phyloP scores from a whole-genome alignment of 1,140 invertebrate species.

The Neodiprion lecontei region DNA sequence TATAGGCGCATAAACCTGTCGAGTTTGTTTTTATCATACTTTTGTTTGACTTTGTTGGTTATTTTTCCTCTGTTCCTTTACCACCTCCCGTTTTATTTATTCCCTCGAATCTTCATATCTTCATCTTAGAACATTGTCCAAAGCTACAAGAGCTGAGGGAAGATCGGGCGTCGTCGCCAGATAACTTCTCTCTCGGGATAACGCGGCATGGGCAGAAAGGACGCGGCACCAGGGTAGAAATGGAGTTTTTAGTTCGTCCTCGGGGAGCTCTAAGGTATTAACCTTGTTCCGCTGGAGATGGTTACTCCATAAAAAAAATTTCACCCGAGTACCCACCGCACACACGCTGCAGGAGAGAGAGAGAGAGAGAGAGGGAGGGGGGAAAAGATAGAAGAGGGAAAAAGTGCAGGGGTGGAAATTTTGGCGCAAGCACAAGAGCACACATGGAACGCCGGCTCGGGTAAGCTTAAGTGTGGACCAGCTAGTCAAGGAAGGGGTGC shows the following conservation, averaged over 20 bases:
- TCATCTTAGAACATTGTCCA: conserved; percentile 34
- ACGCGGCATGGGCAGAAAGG: neutral
- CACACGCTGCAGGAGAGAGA: too few species aligned
- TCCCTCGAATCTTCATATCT: conserved; percentile 35
- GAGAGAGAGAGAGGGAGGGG: neutral
- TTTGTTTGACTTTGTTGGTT: neutral
- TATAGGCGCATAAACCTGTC: too few species aligned
- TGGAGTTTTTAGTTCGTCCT: conserved; percentile 37
- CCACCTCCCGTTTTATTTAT: conserved; percentile 16
- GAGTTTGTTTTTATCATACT: neutral
- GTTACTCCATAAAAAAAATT: conserved; percentile 36
- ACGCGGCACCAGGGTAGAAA: conserved; percentile 24
- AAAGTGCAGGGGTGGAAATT: neutral
- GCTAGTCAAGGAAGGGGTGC: too few species aligned
- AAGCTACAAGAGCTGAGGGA: conserved; percentile 2
- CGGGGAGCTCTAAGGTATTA: conserved; percentile 37
- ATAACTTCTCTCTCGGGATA: conserved; percentile 3
- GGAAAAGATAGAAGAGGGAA: neutral
- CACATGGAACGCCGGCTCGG: conserved; percentile 30
- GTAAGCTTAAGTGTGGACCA: neutral
- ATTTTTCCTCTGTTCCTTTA: conserved; percentile 24
- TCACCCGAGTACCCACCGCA: neutral
- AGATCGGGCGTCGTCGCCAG: neutral
- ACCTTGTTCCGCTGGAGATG: conserved; percentile 31
- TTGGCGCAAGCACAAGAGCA: conserved; percentile 20